Evolutionary conservation across 1,140 invertebrate species (phyloP).

Genomic region (Drosophila neocordata): DNA sequence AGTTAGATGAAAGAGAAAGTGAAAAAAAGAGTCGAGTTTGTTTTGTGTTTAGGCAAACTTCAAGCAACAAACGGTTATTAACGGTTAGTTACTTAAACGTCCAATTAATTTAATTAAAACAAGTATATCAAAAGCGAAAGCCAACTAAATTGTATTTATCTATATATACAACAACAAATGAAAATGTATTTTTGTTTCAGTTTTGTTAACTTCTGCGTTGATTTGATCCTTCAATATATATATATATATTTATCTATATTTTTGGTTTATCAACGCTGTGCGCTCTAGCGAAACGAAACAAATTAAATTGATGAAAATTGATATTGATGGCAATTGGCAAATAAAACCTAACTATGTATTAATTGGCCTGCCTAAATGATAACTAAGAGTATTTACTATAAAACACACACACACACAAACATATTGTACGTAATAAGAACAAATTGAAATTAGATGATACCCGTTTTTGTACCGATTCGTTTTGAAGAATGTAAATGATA

Average conservation of each 20-base stretch:
- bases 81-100: conserved; percentile 82
- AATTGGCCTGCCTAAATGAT: conserved; percentile 53
- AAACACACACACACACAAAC: conserved; percentile 6
- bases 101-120: conserved; percentile 78
- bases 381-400: conserved; percentile 57
- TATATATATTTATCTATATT: conserved; percentile 41
- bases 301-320: conserved; percentile 45
- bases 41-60: conserved; percentile 47
- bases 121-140: conserved; percentile 47
- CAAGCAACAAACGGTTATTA: conserved; percentile 62
- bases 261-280: conserved; percentile 71
- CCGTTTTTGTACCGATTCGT: conserved; percentile 11
- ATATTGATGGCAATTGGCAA: conserved; percentile 57
- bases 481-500: conserved; percentile 16
- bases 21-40: conserved; percentile 1
- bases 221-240: conserved; percentile 16
- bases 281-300: conserved; percentile 57
- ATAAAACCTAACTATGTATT: conserved; percentile 56
- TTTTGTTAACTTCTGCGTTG: conserved; percentile 71
- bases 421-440: conserved; percentile 53
- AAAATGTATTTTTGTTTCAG: conserved; percentile 31
- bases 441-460: conserved; percentile 17
- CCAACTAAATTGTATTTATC: conserved; percentile 60
- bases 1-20: conserved; percentile 59
- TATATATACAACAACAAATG: conserved; percentile 40